Conservation (phyloP, 2,113 vertebrate genomes). For the Nyctibius bracteatus region DNA sequence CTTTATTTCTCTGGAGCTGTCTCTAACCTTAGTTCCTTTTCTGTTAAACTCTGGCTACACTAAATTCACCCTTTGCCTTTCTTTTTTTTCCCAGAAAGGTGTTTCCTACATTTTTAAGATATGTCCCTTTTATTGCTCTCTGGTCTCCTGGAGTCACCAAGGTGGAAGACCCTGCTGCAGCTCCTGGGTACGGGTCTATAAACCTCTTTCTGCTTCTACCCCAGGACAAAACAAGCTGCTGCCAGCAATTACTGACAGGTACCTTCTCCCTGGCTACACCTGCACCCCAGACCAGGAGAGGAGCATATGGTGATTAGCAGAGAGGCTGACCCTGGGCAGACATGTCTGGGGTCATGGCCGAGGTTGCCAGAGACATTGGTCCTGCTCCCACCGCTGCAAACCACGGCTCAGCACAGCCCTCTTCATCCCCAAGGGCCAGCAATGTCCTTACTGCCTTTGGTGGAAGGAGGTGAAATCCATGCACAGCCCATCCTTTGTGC, state of each 20-base stretch:
- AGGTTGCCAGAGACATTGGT: neutral
- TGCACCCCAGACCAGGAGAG: neutral
- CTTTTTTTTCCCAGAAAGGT: neutral
- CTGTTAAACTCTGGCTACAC: neutral
- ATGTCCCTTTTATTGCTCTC: neutral
- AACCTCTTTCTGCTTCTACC: neutral
- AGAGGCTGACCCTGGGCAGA: neutral
- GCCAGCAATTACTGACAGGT: neutral
- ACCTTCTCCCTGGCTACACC: neutral
- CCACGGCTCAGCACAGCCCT: neutral
- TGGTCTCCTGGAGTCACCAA: neutral
- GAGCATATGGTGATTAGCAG: neutral
- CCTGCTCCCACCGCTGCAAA: neutral
- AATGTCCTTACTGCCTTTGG: too few species aligned
- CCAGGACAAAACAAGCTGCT: neutral
- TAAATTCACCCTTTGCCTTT: neutral
- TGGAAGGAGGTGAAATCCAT: neutral
- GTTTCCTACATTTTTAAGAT: neutral
- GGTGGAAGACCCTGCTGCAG: neutral
- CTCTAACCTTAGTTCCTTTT: neutral
- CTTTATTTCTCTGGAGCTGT: neutral
- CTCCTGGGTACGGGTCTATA: neutral
- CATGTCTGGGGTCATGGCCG: accelerated
- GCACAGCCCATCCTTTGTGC: neutral
- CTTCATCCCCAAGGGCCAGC: neutral